Evolutionary conservation across 2,888 invertebrate genomes (phyloP).

Genomic region (Diaprepes abbreviatus): DNA sequence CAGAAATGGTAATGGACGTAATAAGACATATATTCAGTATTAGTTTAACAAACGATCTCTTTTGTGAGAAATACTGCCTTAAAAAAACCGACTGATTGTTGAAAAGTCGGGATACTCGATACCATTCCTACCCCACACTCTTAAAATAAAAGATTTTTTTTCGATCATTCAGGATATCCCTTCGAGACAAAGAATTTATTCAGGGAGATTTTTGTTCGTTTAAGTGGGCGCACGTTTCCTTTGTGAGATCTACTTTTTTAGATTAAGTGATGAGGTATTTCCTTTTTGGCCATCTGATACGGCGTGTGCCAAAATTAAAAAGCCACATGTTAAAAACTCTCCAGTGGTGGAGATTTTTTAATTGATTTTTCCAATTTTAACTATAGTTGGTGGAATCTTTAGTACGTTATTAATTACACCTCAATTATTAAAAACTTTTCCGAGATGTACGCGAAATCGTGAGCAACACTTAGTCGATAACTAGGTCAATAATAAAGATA

Average conservation of each 20-base stretch:
- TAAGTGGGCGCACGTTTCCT: conserved; percentile 4
- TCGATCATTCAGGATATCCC: conserved; percentile 25
- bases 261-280: conserved; percentile 30
- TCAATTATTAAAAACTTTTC: no score
- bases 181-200: conserved; percentile 17
- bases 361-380: no score
- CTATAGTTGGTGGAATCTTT: no score
- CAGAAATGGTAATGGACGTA: no score
- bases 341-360: not conserved
- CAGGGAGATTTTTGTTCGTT: conserved; percentile 14
- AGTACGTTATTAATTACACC: no score
- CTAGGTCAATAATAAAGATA: no score
- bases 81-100: conserved; percentile 21
- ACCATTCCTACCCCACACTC: conserved; percentile 25
- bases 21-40: no score
- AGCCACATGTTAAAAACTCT: conserved; percentile 24
- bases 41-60: no score
- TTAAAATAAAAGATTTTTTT: conserved; percentile 28
- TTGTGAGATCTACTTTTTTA: not conserved
- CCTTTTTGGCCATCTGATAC: conserved; percentile 20
- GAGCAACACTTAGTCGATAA: no score
- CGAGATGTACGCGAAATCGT: no score
- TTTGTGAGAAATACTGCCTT: no score
- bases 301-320: conserved; percentile 30
- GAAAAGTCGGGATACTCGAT: conserved; percentile 33